These are phyloP conservation scores for Acholoe squamosa DNA, from an alignment of 2,888 invertebrate genomes.

Conservation along the genomic window DNA sequence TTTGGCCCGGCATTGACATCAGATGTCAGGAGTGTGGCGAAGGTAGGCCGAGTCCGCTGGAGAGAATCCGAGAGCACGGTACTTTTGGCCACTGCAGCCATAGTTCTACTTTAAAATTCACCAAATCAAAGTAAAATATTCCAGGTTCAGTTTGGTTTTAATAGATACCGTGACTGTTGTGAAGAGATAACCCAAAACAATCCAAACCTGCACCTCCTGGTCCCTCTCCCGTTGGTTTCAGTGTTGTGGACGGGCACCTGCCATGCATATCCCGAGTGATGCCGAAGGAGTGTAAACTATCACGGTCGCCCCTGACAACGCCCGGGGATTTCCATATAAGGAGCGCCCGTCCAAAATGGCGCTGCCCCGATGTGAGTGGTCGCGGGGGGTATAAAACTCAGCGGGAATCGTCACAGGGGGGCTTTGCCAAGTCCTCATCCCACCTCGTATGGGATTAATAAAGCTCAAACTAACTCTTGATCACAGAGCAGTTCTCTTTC, in stretches of 20 bases:
- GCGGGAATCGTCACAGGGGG: neutral
- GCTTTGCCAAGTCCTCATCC: neutral
- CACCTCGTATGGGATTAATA: slow-evolving; percentile 5
- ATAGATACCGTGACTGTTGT: neutral
- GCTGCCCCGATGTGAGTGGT: neutral
- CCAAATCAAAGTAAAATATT: neutral
- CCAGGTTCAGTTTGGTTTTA: neutral
- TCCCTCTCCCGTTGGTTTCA: slow-evolving; percentile 23
- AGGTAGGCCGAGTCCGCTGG: slow-evolving; percentile 76
- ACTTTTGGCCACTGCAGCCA: slow-evolving; percentile 62
- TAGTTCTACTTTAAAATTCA: slow-evolving; percentile 9
- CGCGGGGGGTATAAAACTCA: neutral
- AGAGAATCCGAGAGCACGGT: slow-evolving; percentile 76
- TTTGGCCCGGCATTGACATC: slow-evolving; percentile 78
- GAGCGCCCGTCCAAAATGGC: slow-evolving; percentile 47
- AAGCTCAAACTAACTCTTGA: neutral
- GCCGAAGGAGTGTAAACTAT: slow-evolving; percentile 63
- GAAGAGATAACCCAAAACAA: neutral
- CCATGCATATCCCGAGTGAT: slow-evolving; percentile 18
- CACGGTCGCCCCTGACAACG: slow-evolving; percentile 59
- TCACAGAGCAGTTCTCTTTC: neutral
- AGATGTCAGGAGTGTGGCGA: slow-evolving; percentile 74
- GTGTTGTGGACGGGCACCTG: slow-evolving; percentile 29
- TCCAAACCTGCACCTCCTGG: neutral
- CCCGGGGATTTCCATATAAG: slow-evolving; percentile 64